A percentile compares a stretch with the other conserved stretches of the same genome.
Evolutionary conservation across 2,113 vertebrate species (phyloP).

Genomic region (Vulpes ferrilata): DNA sequence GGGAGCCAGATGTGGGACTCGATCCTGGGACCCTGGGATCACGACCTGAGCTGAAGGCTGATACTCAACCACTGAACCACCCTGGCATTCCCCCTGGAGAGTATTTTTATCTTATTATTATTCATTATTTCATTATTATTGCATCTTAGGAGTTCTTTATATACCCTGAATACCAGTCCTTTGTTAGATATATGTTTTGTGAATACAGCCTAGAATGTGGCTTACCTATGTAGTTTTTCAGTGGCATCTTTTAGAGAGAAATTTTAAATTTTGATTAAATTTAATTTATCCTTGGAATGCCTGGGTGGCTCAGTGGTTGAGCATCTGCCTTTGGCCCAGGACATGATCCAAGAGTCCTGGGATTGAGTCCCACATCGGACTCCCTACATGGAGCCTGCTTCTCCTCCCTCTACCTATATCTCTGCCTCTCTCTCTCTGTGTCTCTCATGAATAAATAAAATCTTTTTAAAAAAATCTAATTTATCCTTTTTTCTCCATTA

Average conservation of each 20-base stretch:
- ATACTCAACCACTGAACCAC: not conserved
- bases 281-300: not conserved
- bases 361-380: too few relatives aligned
- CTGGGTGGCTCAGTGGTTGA: too few relatives aligned
- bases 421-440: too few relatives aligned
- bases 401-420: too few relatives aligned
- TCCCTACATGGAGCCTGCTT: too few relatives aligned
- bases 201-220: not conserved
- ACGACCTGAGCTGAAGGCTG: too few relatives aligned
- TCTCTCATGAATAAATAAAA: too few relatives aligned
- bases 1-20: not conserved
- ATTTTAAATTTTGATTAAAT: not conserved
- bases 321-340: too few relatives aligned
- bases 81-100: not conserved
- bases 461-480: not conserved
- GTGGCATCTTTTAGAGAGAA: not conserved
- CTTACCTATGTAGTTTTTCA: not conserved
- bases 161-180: not conserved
- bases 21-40: too few relatives aligned
- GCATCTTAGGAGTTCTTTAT: not conserved
- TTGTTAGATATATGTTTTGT: not conserved
- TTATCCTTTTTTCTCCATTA: not conserved
- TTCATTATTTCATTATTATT: not conserved
- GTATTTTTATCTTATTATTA: not conserved
- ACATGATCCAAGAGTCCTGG: too few relatives aligned